Conservation (phyloP, 2,113 vertebrate genomes). For the Stigmatopora nigra region DNA sequence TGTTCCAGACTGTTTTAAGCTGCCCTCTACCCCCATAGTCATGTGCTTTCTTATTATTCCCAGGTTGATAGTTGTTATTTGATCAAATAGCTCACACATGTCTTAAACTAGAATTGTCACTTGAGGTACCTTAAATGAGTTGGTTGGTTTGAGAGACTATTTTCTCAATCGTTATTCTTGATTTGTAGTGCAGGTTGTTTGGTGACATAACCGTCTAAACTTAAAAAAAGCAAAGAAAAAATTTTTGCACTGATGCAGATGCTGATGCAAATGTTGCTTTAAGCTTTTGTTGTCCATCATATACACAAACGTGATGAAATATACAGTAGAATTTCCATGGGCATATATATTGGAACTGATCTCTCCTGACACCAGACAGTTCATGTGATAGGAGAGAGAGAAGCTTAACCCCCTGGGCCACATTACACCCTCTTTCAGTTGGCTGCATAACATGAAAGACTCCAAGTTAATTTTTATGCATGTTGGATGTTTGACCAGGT, state of each 20-base stretch:
- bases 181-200: neutral
- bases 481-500: conserved; percentile 19
- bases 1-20: conserved; percentile 6
- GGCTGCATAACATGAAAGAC: conserved; percentile 55
- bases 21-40: neutral
- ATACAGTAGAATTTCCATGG: conserved; percentile 8
- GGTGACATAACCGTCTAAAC: no score
- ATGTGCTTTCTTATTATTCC: neutral
- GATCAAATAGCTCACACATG: neutral
- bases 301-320: conserved; percentile 15
- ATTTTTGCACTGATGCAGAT: neutral
- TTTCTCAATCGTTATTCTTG: neutral
- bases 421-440: conserved; percentile 53
- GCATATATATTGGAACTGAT: conserved; percentile 50
- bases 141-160: neutral
- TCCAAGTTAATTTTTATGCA: conserved; percentile 32
- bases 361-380: conserved; percentile 50
- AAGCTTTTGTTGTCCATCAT: neutral
- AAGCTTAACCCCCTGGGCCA: conserved; percentile 51
- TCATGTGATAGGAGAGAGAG: conserved; percentile 54
- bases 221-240: neutral
- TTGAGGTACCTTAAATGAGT: neutral
- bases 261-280: neutral
- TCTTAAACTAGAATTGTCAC: neutral
- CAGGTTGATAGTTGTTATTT: neutral